Base-by-base conservation (phyloP, 92 coral and sea anemone species). In the Pocillopora meandrina region DNA sequence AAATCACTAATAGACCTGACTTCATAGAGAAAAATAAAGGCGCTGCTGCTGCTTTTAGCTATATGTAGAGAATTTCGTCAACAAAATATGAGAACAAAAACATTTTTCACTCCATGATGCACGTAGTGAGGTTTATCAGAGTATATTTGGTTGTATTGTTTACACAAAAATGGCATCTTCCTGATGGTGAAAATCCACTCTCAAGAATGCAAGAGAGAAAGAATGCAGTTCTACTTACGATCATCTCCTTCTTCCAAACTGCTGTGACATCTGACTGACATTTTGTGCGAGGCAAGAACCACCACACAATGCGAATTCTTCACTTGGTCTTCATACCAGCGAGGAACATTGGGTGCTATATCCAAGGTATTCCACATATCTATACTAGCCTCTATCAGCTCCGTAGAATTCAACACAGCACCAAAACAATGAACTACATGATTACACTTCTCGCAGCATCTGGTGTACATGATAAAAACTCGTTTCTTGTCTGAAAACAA, bases 341-440 rank as follows among this genome's bases (percentile, higher is more conserved):
- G 78, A 33, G 91, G 81, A 26, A 89, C 90, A 78, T 87, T 83
- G 35, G 90, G 84, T 14, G 90, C 80, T 47, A 93, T 93, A 26
- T 91, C 97, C 9, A 78, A 85, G 1, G 78, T 75, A 70, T 62
- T 70, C 97, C 94, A 91, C 82, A 93, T n/a, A 26, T 93, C 97
- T 16, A 85, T 56, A 47, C 87, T 64, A 11, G 88, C 92, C 71
- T 91, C 91, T 18, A 93, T 90, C 83, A 86, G 57, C 13, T 85
- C 95, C 10, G 98, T 94, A 1, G 92, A 77, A 61, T 86, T 87
- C 13, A 94, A 78, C 15, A 94, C 75, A 57, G 74, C 61, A 20
- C 93, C 95, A 14, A 94, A 86, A 65, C 95, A 90, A 64, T 89
- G 92, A 55, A 92, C 80, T 17, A 90, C 95, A 89, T 91, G 89